phyloP scores from a whole-genome alignment of 1,140 invertebrate genomes.

The Drosophila chauvacae region DNA sequence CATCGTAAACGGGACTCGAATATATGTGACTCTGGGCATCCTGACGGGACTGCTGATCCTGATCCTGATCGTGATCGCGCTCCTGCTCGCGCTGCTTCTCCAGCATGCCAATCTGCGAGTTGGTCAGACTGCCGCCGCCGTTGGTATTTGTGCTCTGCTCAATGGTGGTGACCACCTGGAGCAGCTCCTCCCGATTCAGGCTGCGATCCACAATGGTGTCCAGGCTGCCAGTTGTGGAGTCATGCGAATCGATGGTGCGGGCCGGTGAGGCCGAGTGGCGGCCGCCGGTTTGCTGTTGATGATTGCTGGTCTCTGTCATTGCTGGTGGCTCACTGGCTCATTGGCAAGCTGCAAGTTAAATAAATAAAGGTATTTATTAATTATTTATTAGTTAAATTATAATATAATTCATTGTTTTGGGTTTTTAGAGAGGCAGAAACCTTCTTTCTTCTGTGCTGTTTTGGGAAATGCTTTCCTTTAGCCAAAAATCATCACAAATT shows the following conservation, averaged over 20 bases:
- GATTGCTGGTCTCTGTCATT: constrained; percentile 57
- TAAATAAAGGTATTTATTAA: neutral
- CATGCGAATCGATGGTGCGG: constrained; percentile 80
- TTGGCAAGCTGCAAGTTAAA: constrained; percentile 34
- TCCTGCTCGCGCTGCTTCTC: constrained; percentile 33
- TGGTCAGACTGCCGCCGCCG: constrained; percentile 59
- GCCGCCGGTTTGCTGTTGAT: constrained; percentile 35
- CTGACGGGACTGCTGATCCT: constrained; percentile 41
- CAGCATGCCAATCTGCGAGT: constrained; percentile 75
- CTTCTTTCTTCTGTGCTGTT: neutral
- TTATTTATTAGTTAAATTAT: too few relatives aligned
- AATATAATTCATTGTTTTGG: neutral
- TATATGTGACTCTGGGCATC: constrained; percentile 83
- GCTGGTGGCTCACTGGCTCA: constrained; percentile 45
- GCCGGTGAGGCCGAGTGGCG: constrained; percentile 80
- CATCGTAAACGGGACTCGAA: constrained; percentile 81
- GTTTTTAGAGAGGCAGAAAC: neutral
- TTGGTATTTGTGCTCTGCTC: constrained; percentile 71
- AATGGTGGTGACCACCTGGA: constrained; percentile 61
- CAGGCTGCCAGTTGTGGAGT: constrained; percentile 79
- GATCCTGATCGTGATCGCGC: constrained; percentile 16
- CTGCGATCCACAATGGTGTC: constrained; percentile 82
- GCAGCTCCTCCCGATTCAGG: constrained; percentile 65
- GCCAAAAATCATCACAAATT: too few relatives aligned
- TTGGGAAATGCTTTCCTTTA: neutral